A percentile compares a stretch with the other conserved stretches of the same genome.
phyloP scores from a whole-genome alignment of 2,888 invertebrate species.

The Drosophila fungiperda region DNA sequence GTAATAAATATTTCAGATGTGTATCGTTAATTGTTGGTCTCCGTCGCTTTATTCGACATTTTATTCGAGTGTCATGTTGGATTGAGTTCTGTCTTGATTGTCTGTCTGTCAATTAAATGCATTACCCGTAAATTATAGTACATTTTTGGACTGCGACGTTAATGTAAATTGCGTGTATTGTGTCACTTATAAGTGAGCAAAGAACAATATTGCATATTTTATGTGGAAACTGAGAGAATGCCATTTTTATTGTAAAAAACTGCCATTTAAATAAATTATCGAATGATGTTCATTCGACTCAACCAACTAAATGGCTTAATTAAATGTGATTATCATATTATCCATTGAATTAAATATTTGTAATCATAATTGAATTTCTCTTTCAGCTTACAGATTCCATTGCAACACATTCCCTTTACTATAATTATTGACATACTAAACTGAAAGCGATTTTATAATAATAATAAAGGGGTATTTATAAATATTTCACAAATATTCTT shows the following conservation, averaged over 20 bases:
- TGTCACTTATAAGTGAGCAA: conserved; percentile 21
- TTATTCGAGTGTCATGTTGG: conserved; percentile 12
- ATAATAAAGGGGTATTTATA: no score
- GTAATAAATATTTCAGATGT: conserved; percentile 41
- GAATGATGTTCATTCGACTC: conserved; percentile 8
- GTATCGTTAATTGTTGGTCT: conserved; percentile 25
- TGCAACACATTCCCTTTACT: background rate
- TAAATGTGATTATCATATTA: background rate
- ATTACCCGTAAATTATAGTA: conserved; percentile 34
- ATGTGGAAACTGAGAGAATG: background rate
- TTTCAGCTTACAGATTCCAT: background rate
- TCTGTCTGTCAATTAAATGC: conserved; percentile 45
- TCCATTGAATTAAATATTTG: background rate
- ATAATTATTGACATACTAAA: background rate
- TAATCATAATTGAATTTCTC: background rate
- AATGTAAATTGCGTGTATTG: conserved; percentile 44
- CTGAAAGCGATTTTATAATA: background rate
- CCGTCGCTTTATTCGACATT: conserved; percentile 13
- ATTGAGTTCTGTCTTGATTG: conserved; percentile 19
- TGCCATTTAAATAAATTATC: conserved; percentile 5
- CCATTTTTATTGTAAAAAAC: background rate
- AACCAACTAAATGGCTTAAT: background rate
- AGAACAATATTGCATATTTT: background rate
- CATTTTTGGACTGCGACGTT: conserved; percentile 22
- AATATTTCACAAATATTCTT: background rate